A percentile compares a stretch with the other conserved stretches of the same genome.
Conservation (phyloP, 2,888 invertebrate species). For the Pyrochroa serraticornis region DNA sequence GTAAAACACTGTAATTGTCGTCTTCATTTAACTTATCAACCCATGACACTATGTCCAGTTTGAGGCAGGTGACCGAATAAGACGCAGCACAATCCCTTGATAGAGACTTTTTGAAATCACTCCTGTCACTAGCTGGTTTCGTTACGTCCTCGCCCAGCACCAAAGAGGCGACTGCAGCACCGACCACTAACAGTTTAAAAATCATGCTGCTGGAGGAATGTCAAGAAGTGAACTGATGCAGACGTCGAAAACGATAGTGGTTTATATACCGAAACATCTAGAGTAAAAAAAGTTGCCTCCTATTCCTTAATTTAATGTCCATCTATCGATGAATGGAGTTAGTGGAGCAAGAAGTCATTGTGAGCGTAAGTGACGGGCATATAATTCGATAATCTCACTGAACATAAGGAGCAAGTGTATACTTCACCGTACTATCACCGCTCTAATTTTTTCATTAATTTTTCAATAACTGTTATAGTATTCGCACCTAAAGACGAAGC, state of each 20-base stretch:
- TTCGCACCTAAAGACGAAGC: slow-evolving; percentile 18
- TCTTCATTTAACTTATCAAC: slow-evolving; percentile 76
- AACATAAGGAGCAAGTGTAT: slow-evolving; percentile 35
- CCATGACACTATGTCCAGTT: slow-evolving; percentile 77
- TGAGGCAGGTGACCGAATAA: slow-evolving; percentile 77
- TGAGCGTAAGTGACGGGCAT: slow-evolving; percentile 50
- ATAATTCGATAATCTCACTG: slow-evolving; percentile 41
- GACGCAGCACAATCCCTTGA: slow-evolving; percentile 63
- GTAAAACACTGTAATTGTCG: slow-evolving; percentile 71
- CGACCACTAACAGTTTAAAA: slow-evolving; percentile 4
- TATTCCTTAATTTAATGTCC: slow-evolving; percentile 40
- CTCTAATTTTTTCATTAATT: slow-evolving; percentile 37
- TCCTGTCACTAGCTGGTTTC: slow-evolving; percentile 39
- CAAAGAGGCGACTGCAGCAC: background rate
- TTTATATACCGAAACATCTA: slow-evolving; percentile 42
- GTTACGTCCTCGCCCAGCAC: slow-evolving; percentile 10
- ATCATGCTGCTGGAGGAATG: background rate
- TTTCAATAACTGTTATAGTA: slow-evolving; percentile 33
- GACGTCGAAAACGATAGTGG: slow-evolving; percentile 31
- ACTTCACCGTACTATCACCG: slow-evolving; percentile 37
- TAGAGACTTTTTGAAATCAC: slow-evolving; percentile 51
- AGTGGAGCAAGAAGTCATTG: slow-evolving; percentile 59
- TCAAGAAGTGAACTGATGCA: slow-evolving; percentile 33
- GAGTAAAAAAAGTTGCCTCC: slow-evolving; percentile 35
- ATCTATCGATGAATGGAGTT: slow-evolving; percentile 48